Evolutionary conservation across 37 sponge, comb jelly and placozoan genomes (phyloP).

Genomic region (Mnemiopsis leidyi): DNA sequence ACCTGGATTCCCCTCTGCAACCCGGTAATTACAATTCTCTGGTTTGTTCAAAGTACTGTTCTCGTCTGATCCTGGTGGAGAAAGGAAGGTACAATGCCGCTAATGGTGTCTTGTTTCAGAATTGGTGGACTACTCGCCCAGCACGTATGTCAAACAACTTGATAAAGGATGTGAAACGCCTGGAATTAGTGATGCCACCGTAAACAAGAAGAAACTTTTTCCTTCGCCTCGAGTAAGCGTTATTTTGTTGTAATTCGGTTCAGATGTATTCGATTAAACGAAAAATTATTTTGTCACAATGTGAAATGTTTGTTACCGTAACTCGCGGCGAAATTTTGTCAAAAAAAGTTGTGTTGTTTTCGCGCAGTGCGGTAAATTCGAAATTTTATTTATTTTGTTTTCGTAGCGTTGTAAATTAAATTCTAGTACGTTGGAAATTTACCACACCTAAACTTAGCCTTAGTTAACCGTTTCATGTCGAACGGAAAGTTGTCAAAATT

Average conservation of each 20-base stretch:
- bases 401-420: no score
- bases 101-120: neutral
- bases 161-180: neutral
- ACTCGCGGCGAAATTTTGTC: neutral
- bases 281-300: neutral
- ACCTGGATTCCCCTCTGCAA: slow-evolving; percentile 47
- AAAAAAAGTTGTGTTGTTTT: neutral
- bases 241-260: neutral
- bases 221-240: slow-evolving; percentile 17
- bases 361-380: neutral
- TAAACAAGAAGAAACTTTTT: slow-evolving; percentile 37
- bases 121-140: neutral
- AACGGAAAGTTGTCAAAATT: no score
- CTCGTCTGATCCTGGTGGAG: no score
- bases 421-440: no score
- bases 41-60: no score
- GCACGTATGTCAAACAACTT: neutral
- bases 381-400: neutral
- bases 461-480: no score
- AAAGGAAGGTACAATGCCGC: no score
- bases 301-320: neutral
- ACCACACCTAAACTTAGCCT: no score
- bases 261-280: neutral
- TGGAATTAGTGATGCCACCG: neutral
- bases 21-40: slow-evolving; percentile 18